A percentile compares a stretch with the other conserved stretches of the same genome.
Evolutionary conservation across 1,140 invertebrate genomes (phyloP).

Genomic region (Hestina assimilis): DNA sequence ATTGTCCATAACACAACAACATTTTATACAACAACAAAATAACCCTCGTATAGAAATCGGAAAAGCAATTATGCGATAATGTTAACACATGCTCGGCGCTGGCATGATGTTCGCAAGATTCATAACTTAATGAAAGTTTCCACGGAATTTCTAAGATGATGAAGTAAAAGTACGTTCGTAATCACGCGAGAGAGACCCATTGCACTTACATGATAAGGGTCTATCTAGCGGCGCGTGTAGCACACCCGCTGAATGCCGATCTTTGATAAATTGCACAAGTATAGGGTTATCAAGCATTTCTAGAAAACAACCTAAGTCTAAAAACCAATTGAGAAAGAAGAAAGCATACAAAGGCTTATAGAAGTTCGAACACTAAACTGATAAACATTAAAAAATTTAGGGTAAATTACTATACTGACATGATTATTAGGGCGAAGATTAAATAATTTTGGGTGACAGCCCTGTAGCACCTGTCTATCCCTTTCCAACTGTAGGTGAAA

Average conservation of each 20-base stretch:
- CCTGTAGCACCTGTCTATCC: constrained; percentile 25
- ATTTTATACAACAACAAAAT: neutral
- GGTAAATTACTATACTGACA: neutral
- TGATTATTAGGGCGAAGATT: neutral
- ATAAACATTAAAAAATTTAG: neutral
- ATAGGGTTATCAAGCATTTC: neutral
- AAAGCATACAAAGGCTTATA: too few species aligned
- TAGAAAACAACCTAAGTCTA: too few species aligned
- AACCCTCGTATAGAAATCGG: neutral
- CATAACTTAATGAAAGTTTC: constrained; percentile 25
- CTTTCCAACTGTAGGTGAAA: constrained; percentile 38
- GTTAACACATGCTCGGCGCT: constrained; percentile 8
- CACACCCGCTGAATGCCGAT: constrained; percentile 45
- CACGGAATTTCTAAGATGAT: constrained; percentile 15
- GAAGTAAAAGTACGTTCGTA: constrained; percentile 23
- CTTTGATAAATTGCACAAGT: constrained; percentile 30
- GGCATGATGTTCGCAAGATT: constrained; percentile 19
- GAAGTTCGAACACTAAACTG: too few species aligned
- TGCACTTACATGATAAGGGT: constrained; percentile 29
- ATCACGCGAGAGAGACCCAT: constrained; percentile 15
- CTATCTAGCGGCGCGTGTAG: constrained; percentile 31
- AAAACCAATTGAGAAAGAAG: too few species aligned
- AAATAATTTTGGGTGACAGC: constrained; percentile 10
- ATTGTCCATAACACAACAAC: neutral
- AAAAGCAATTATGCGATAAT: constrained; percentile 18